Conservation (phyloP, 2,797 vertebrate species). For the Cirrhinus mrigala region DNA sequence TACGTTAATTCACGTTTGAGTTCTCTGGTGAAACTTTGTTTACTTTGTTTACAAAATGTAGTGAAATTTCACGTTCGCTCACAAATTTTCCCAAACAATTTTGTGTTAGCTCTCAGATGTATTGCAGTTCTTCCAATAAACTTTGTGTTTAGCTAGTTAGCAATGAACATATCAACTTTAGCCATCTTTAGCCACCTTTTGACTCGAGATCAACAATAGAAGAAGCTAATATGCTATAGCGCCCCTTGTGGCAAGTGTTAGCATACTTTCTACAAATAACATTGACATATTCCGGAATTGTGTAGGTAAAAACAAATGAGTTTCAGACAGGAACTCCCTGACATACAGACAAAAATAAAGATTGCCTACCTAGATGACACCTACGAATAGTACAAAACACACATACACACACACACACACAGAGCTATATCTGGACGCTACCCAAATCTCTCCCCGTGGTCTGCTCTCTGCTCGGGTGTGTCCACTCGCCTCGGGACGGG, state of each 20-base stretch:
- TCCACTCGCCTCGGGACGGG: constrained; percentile 49
- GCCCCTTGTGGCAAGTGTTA: neutral
- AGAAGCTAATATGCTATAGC: neutral
- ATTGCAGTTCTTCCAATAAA: too few species aligned
- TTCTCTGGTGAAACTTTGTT: neutral
- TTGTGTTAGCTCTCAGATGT: neutral
- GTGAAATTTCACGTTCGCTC: neutral
- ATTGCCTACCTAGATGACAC: constrained; percentile 23
- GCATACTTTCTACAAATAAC: neutral
- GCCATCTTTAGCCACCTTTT: neutral
- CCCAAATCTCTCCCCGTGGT: constrained; percentile 54
- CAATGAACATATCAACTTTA: too few species aligned
- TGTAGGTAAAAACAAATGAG: neutral
- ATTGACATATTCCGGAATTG: neutral
- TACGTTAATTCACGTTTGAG: too few species aligned
- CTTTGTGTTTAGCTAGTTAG: too few species aligned
- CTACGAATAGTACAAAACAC: neutral
- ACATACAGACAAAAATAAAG: constrained; percentile 43
- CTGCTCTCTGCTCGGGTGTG: constrained; percentile 59
- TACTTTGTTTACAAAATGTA: neutral
- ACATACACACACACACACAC: constrained; percentile 53
- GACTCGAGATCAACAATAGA: neutral
- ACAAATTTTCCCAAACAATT: neutral
- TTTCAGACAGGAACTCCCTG: constrained; percentile 27
- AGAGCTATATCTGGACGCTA: constrained; percentile 55